A percentile compares a stretch with the other conserved stretches of the same genome.
phyloP scores from a whole-genome alignment of 37 sponge, comb jelly and placozoan species.

The Bolinopsis microptera region DNA sequence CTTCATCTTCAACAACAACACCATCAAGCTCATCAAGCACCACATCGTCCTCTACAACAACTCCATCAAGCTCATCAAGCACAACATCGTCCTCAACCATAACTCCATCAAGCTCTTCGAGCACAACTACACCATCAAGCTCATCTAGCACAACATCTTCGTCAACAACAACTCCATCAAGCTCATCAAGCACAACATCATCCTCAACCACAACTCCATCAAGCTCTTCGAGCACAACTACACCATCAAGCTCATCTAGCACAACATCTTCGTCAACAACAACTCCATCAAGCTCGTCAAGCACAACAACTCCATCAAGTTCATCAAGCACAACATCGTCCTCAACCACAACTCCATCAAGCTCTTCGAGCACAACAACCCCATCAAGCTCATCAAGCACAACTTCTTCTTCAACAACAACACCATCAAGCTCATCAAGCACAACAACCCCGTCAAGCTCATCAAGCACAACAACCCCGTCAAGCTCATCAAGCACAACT shows the following conservation, averaged over 20 bases:
- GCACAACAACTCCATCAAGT: too few relatives aligned
- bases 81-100: neutral
- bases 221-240: neutral
- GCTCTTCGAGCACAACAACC: neutral
- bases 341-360: neutral
- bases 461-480: neutral
- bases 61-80: neutral
- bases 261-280: neutral
- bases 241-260: constrained; percentile 9
- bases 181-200: neutral
- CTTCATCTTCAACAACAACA: neutral
- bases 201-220: neutral
- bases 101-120: neutral
- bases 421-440: neutral
- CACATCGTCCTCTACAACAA: too few relatives aligned
- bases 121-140: neutral
- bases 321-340: too few relatives aligned
- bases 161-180: neutral
- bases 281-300: neutral
- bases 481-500: neutral
- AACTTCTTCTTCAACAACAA: neutral
- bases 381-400: too few relatives aligned
- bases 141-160: neutral
- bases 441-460: neutral
- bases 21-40: neutral